Evolutionary conservation across 2,797 vertebrate species (phyloP).

Genomic region (Manis javanica): DNA sequence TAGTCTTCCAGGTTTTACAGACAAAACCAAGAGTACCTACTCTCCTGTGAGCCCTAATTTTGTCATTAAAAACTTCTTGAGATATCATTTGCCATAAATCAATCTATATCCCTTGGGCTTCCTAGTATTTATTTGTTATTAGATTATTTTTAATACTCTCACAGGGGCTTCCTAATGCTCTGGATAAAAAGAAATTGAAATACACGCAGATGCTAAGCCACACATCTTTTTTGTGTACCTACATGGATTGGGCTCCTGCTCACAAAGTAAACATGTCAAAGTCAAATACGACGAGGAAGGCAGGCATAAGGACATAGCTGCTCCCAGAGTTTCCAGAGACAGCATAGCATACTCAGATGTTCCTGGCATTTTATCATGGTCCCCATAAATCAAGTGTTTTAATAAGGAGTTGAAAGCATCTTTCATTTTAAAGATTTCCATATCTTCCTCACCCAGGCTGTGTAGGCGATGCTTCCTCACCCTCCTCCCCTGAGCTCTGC

Average conservation of each 20-base stretch:
- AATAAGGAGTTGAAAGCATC: constrained; percentile 3
- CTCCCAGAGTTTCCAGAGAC: not conserved
- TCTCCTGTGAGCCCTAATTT: constrained; percentile 14
- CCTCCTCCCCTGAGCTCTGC: constrained; percentile 21
- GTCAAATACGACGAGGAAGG: not conserved
- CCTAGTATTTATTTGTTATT: not conserved
- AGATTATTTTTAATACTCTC: constrained; percentile 41
- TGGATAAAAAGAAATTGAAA: not conserved
- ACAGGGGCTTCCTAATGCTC: not conserved
- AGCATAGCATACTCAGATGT: not conserved
- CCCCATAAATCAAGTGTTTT: constrained; percentile 57
- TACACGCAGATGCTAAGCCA: not conserved
- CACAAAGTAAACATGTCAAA: not conserved
- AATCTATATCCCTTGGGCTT: constrained; percentile 8
- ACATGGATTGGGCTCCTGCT: not conserved
- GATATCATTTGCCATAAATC: not conserved
- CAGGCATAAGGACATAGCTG: not conserved
- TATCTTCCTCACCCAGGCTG: constrained; percentile 36
- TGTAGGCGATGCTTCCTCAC: not conserved
- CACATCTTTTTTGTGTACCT: not conserved
- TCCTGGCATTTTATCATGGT: constrained; percentile 56
- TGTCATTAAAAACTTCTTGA: constrained; percentile 5
- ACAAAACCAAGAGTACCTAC: not conserved
- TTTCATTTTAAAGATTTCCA: constrained; percentile 54
- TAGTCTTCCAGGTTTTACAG: constrained; percentile 8